Base-by-base conservation (phyloP, 2,888 invertebrate species). In the Pyrochroa serraticornis region DNA sequence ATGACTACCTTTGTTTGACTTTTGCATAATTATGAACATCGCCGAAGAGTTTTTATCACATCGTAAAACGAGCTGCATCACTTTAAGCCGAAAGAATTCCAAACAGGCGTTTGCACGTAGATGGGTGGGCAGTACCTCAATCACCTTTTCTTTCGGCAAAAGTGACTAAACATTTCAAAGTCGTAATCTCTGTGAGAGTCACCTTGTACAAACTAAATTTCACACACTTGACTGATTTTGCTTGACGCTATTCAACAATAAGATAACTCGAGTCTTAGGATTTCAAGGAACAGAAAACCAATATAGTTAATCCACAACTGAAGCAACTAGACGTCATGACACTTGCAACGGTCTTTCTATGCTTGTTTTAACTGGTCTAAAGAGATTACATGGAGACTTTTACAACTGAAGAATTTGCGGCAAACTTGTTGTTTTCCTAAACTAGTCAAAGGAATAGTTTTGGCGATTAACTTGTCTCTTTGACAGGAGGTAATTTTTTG, bases 111-210 rank as follows among this genome's bases (percentile, higher is more conserved):
- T 32, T 52, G 52, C 52, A 52, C 52, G 52, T 52, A 52, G 44
- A 22, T 46, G 34, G 41, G 12, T 39, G 33, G 36, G 12, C 47
- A 38, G 12, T 5, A 10, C 32, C 10, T 38, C 41, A 33, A 32
- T 22, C 22, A 22, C 22, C 22, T 22, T 22, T 22, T 22, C 22
- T 22, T 22, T 22, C 22, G 22, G 22, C 22, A 22, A 22, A 22
- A 22, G 22, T 22, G 22, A 22, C 22, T 22, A 22, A 22, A 22
- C 22, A 22, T 22, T 22, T 22, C 22, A 44, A 44, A 47, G 43
- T 35, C 8, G 13, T 48, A 55, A 55, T 55, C 55, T 55, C 55
- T 48, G 55, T 43, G 55, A 42, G 55, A 53, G 53, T 34, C 39
- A 35, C 9, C 14, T 31, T 36, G 22, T 22, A 22, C 22, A 22